Evolutionary conservation across 2,113 vertebrate species (phyloP).

Genomic region (Butorides virescens): DNA sequence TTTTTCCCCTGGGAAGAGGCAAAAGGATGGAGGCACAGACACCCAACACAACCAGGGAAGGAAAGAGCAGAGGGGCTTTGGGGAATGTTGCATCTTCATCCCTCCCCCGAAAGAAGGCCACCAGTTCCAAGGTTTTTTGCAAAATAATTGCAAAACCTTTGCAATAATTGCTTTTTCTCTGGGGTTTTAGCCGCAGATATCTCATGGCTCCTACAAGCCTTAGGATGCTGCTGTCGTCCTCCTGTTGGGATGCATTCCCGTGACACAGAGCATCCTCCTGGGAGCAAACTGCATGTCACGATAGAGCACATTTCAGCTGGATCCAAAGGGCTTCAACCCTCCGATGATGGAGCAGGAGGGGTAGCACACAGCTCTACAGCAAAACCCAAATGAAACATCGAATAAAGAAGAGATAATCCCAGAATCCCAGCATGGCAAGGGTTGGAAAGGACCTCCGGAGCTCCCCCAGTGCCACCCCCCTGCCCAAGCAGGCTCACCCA

Average conservation of each 20-base stretch:
- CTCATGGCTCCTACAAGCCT: rapidly evolving
- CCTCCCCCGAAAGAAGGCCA: not conserved
- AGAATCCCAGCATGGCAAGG: too few species aligned
- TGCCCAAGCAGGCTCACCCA: too few species aligned
- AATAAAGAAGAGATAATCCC: not conserved
- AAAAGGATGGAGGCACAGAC: not conserved
- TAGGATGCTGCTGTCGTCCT: not conserved
- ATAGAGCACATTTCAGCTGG: not conserved
- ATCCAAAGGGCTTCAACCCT: not conserved
- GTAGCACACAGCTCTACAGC: not conserved
- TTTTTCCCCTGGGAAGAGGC: not conserved
- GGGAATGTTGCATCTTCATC: not conserved
- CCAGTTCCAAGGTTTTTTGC: not conserved
- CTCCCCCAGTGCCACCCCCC: too few species aligned
- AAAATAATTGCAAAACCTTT: not conserved
- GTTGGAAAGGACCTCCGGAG: too few species aligned
- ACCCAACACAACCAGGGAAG: not conserved
- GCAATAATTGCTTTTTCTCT: rapidly evolving
- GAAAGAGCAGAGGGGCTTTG: not conserved
- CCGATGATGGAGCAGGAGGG: rapidly evolving
- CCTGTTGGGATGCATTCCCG: not conserved
- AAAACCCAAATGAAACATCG: not conserved
- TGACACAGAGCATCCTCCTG: rapidly evolving
- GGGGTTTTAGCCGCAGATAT: not conserved
- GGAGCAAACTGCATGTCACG: rapidly evolving